These are phyloP conservation scores for Brachionus rotundiformis DNA, from an alignment of 1,140 invertebrate species.

Conservation along the genomic window DNA sequence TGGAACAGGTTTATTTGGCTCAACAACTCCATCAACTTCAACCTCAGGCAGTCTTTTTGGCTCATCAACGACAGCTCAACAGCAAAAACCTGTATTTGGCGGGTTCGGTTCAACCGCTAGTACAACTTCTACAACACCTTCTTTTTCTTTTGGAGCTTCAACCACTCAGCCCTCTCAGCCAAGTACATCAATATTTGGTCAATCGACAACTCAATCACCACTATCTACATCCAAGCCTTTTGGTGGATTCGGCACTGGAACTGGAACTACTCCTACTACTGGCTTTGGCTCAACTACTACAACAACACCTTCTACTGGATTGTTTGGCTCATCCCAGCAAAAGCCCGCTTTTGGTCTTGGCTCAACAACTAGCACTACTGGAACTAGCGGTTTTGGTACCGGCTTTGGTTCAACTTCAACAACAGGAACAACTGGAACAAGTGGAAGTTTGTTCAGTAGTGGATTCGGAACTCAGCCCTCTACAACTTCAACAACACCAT, in stretches of 20 bases:
- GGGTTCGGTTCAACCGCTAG: neutral
- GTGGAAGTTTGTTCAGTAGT: neutral
- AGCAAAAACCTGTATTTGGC: conserved; percentile 19
- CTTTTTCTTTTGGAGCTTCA: neutral
- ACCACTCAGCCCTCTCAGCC: conserved; percentile 54
- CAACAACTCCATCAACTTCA: neutral
- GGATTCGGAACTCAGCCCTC: conserved; percentile 55
- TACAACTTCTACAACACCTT: neutral
- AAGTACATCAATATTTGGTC: conserved; percentile 46
- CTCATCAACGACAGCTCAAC: neutral
- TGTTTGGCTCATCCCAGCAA: conserved; percentile 63
- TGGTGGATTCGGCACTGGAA: conserved; percentile 62
- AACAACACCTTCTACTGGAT: conserved; percentile 58
- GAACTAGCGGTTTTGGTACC: conserved; percentile 55
- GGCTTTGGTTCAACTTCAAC: conserved; percentile 57
- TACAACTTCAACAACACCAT: conserved; percentile 42
- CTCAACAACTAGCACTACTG: conserved; percentile 59
- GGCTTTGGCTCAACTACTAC: conserved; percentile 67
- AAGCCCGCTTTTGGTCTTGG: conserved; percentile 53
- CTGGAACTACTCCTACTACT: conserved; percentile 53
- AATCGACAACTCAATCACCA: neutral
- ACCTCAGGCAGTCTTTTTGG: neutral
- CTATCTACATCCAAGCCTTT: conserved; percentile 27
- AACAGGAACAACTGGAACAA: conserved; percentile 54
- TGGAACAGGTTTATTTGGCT: conserved; percentile 12